Base-by-base conservation (phyloP, 2,113 vertebrate species). In the Bostrychus sinensis region DNA sequence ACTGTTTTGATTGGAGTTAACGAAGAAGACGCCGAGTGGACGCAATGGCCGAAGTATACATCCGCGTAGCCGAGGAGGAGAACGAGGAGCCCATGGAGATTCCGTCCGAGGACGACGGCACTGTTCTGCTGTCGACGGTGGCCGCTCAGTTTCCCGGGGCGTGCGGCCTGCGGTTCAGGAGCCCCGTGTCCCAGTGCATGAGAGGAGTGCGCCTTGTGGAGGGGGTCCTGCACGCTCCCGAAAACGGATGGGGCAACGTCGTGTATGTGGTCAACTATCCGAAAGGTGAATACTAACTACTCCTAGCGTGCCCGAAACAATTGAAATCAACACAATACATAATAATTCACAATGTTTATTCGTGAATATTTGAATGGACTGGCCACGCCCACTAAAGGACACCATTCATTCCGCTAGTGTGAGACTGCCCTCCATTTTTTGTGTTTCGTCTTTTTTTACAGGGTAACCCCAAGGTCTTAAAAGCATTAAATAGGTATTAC, bases 71-170 rank as follows among this genome's bases (percentile, higher is more conserved):
- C 0, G 97, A 99, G 82, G 97, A 99, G 56, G 97, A 99, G 85
- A 99, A 97, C 1, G 97, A 99, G 23, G 97, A 99, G 32, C 97
- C 97, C 20, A 99, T 99, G 87, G 97, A 99, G 86, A 99, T 99
- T 48, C 97, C 97, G 0, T 95, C 96, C 0, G 97, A 99, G 70
- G 97, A 99, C 5, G 97, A 99, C 30, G 96, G 97, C 14, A 99
- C 97, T 0, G 95, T 99, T n/a, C 84, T 98, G 66, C 88, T 99
- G 0, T 99, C 97, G n/a, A 98, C 96, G 0, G 96, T 99, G 1
- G 93, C 96, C 0, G 97, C 97, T 36, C 97, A 99, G 92, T 99
- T 99, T 61, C 97, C 97, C 0, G 97, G 97, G 1, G 97, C 97
- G 0, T 99, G 97, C 58, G 97, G 97, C 66, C 94, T 99, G 5